Percentiles rank a stretch among this genome's conserved stretches.
Evolutionary conservation across 2,113 vertebrate genomes (phyloP).

Genomic region (Phyllostomus hastatus): DNA sequence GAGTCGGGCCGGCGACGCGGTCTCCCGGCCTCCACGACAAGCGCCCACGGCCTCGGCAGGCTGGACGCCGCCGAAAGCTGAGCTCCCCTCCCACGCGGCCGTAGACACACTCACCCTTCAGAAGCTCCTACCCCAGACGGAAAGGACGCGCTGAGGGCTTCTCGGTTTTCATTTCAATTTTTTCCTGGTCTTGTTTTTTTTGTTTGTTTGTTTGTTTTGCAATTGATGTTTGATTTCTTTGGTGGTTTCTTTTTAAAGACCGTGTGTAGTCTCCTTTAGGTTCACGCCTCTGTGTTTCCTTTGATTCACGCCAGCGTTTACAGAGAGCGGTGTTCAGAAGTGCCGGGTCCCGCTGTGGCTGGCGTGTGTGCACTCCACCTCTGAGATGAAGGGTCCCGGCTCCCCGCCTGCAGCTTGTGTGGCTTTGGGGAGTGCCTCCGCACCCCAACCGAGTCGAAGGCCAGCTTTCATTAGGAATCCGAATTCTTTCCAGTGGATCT

Average conservation of each 20-base stretch:
- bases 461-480: slow-evolving; percentile 53
- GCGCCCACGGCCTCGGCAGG: slow-evolving; percentile 52
- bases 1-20: slow-evolving; percentile 73
- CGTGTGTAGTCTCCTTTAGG: slow-evolving; percentile 58
- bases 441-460: slow-evolving; percentile 33
- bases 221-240: slow-evolving; percentile 20
- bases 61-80: slow-evolving; percentile 58
- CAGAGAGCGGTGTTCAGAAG: slow-evolving; percentile 49
- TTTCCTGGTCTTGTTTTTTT: slow-evolving; percentile 12
- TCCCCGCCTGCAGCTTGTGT: slow-evolving; percentile 32
- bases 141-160: slow-evolving; percentile 69
- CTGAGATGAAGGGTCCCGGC: slow-evolving; percentile 56
- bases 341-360: background rate
- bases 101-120: background rate
- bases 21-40: slow-evolving; percentile 62
- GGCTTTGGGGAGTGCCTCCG: slow-evolving; percentile 61
- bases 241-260: slow-evolving; percentile 45
- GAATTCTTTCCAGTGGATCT: slow-evolving; percentile 11
- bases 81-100: background rate
- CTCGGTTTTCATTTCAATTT: slow-evolving; percentile 49
- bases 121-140: slow-evolving; percentile 61
- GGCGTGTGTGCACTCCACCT: background rate
- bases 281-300: slow-evolving; percentile 31
- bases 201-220: background rate
- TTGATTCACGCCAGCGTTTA: slow-evolving; percentile 65